phyloP scores from a whole-genome alignment of 2,797 vertebrate genomes.

The Poeciliopsis turneri region DNA sequence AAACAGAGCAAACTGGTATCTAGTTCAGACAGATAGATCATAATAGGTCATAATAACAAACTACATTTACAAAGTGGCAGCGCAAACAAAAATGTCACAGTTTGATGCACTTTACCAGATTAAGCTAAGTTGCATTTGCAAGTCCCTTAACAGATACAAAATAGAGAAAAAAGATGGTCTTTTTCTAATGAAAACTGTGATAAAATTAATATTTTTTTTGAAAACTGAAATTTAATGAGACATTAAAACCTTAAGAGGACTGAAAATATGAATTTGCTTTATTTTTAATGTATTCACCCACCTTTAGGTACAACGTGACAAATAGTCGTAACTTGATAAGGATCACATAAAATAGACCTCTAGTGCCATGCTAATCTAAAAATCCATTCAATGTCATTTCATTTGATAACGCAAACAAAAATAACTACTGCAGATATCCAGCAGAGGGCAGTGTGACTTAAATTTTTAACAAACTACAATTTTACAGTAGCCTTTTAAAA shows the following conservation, averaged over 20 bases:
- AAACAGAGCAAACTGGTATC: neutral
- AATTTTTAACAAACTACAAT: neutral
- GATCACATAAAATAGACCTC: neutral
- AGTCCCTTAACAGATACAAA: too few species aligned
- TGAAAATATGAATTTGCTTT: neutral
- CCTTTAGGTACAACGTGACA: neutral
- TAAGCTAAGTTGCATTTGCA: too few species aligned
- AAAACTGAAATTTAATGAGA: neutral
- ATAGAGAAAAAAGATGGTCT: too few species aligned
- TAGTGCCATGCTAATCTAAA: neutral
- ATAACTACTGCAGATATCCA: constrained; percentile 26
- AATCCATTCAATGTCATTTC: neutral
- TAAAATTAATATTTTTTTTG: neutral
- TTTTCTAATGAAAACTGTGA: neutral
- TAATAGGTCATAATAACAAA: neutral
- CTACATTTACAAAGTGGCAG: too few species aligned
- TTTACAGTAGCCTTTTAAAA: neutral
- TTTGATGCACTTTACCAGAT: too few species aligned
- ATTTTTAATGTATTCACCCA: neutral
- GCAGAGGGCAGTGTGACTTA: constrained; percentile 58
- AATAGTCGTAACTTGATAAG: neutral
- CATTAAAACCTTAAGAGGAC: neutral
- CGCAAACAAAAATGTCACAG: too few species aligned
- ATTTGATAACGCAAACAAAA: neutral
- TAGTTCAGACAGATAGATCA: neutral